Base-by-base conservation (phyloP, 2,888 invertebrate species). In the Eulithis prunata region DNA sequence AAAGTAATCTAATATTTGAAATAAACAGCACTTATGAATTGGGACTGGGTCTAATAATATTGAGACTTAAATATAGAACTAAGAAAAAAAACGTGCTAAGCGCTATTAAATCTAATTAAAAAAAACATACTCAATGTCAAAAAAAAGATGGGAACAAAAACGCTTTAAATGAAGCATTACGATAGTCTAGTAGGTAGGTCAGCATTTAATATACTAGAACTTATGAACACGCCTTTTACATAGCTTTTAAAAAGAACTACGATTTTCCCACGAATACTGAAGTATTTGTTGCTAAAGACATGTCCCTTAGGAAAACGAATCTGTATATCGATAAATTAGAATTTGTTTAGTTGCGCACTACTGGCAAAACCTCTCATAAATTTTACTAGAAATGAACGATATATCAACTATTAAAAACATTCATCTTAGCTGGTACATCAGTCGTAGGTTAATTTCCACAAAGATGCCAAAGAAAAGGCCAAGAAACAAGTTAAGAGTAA, bases 211-310 rank as follows among this genome's bases (percentile, higher is more conserved):
- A 84, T 84, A 86, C 81, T 82, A 78, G 21, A 2, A 21, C 21
- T 78, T 76, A 71, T 73, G 75, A 76, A 73, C 75, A 77, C 74
- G 47, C 77, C 77, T 84, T 82, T 83, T 78, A 84, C 80, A 69
- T 79, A 76, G 80, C 81, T 88, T 87, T 88, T 89, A 87, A 90
- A 89, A 90, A 88, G 83, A 82, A 70, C 70, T 69, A 75, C 75
- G 82, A 88, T 88, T 88, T 90, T 91, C 91, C 88, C 91, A 91
- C 90, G 89, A 84, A 80, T 82, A 74, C 80, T 72, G 76, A 74
- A 78, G 75, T 74, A 81, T 82, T 87, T 87, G 84, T 84, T 80
- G 46, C 71, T 85, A 7, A 38, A 89, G 87, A 77, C 81, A 78
- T 78, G 89, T 62, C 68, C 71, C 69, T 69, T 70, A 71, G 71